Evolutionary conservation across 2,797 vertebrate species (phyloP), one percentile per base, ranked within the genome.

Genomic region (Muraenolepis orangiensis): DNA sequence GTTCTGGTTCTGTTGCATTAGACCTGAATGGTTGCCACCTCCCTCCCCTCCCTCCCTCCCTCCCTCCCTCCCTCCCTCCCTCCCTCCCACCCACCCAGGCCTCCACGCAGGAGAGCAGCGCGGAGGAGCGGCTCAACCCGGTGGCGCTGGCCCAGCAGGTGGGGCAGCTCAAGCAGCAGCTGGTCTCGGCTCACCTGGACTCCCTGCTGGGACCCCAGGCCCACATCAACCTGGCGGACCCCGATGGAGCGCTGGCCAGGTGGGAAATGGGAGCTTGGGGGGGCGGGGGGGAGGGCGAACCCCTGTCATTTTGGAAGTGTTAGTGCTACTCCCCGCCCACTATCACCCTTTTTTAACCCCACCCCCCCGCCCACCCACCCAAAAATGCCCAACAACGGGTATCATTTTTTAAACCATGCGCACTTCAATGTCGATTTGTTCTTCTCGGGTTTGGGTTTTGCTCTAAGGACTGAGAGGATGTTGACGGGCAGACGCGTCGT

Each of bases 231-330:
- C 91, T 98, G 73, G 93, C 95, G 0, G 96, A 98, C 89, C 96
- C 96, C 0, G 95, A 97, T 51, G 96, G 96, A 76, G 96, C 96
- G 0, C 93, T 98, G 72, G 94, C 96, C 82, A 95, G 96, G 96
- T 98, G 87, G 91, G 95, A n/a, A n/a, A n/a, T n/a, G n/a, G n/a
- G n/a, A n/a, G n/a, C n/a, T 81, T 57, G 69, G 69, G 69, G 69
- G n/a, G 18, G 34, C 13, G 16, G 4, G 12, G 3, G 18, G 10
- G 66, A 7, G 11, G 72, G 75, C 36, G 13, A 34, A n/a, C 31
- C n/a, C n/a, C n/a, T n/a, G n/a, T n/a, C n/a, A 13, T 11, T 13
- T 16, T 28, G 23, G 38, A 69, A 18, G 42, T 18, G 31, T 68
- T 20, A 6, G 31, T 18, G 29, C 29, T 29, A 29, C 28, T 68